A percentile compares a stretch with the other conserved stretches of the same genome.
These are phyloP conservation scores for Paratilapia polleni DNA, from an alignment of 2,113 vertebrate genomes.

Conservation along the genomic window DNA sequence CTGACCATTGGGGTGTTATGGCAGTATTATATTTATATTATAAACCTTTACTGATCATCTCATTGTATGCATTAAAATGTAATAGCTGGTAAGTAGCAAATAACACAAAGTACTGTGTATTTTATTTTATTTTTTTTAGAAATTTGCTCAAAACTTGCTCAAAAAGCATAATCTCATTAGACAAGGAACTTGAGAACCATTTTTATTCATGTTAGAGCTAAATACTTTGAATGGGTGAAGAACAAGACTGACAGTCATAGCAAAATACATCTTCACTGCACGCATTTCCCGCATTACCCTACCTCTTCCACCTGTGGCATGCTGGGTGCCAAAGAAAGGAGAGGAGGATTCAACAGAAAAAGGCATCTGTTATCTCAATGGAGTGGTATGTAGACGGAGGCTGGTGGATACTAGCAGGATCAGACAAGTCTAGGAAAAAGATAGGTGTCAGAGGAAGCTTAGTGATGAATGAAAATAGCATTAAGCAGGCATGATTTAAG, in stretches of 20 bases:
- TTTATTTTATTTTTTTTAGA: not conserved
- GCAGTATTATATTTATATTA: slow-evolving; percentile 23
- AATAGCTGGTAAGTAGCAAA: slow-evolving; percentile 12
- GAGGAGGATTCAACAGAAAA: slow-evolving; percentile 29
- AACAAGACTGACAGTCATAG: slow-evolving; percentile 12
- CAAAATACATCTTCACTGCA: slow-evolving; percentile 48
- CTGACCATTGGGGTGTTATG: not conserved
- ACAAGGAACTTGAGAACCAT: slow-evolving; percentile 4
- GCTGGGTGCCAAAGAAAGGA: slow-evolving; percentile 65
- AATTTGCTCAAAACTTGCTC: not conserved
- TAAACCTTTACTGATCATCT: not conserved
- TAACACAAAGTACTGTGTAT: too few species aligned
- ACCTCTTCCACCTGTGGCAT: slow-evolving; percentile 59
- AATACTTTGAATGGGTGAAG: slow-evolving; percentile 32
- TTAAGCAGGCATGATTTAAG: slow-evolving; percentile 54
- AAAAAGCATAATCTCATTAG: slow-evolving; percentile 18
- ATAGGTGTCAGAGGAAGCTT: slow-evolving; percentile 61
- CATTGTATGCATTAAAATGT: slow-evolving; percentile 22
- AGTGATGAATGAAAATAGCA: slow-evolving; percentile 51
- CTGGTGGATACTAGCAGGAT: slow-evolving; percentile 64
- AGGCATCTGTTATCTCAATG: slow-evolving; percentile 66
- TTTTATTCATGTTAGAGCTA: slow-evolving; percentile 26
- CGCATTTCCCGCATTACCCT: slow-evolving; percentile 40
- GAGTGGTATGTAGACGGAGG: slow-evolving; percentile 71
- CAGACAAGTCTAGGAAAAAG: slow-evolving; percentile 68